Percentiles rank a stretch among this genome's conserved stretches.
Conservation (phyloP, 2,113 vertebrate species). For the Hoplias malabaricus region DNA sequence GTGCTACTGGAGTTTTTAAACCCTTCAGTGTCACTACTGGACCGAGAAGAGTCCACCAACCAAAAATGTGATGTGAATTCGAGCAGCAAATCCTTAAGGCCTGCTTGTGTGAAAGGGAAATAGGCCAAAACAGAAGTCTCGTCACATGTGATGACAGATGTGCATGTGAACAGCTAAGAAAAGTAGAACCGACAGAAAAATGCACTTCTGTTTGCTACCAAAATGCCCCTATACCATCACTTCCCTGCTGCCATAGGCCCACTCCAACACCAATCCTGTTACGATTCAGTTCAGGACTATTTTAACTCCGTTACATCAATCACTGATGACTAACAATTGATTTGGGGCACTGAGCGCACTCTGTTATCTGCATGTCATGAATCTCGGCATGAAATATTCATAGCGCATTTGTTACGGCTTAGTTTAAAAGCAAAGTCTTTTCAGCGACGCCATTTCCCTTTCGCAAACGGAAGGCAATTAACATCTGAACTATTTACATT, state of each 20-base stretch:
- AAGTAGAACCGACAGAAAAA: too few species aligned
- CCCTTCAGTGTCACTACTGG: too few species aligned
- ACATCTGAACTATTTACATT: conserved; percentile 67
- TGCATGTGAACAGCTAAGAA: too few species aligned
- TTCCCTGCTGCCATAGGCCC: background rate
- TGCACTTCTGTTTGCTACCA: too few species aligned
- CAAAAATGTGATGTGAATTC: too few species aligned
- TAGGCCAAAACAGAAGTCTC: too few species aligned
- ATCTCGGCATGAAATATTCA: conserved; percentile 42
- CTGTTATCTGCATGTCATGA: background rate
- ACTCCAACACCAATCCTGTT: background rate
- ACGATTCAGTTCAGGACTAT: conserved; percentile 8
- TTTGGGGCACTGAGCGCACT: conserved; percentile 4
- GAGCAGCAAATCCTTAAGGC: too few species aligned
- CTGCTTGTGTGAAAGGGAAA: too few species aligned
- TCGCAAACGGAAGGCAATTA: conserved; percentile 60
- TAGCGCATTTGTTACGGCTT: conserved; percentile 22
- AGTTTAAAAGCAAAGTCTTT: conserved; percentile 34
- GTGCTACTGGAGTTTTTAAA: too few species aligned
- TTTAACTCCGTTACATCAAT: conserved; percentile 10
- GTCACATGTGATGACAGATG: too few species aligned
- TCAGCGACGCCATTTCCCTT: conserved; percentile 46
- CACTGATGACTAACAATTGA: conserved; percentile 25
- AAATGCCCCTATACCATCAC: background rate
- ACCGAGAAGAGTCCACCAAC: too few species aligned